Evolutionary conservation across 37 sponge, comb jelly and placozoan species (phyloP).

Genomic region (Axinella damicornis): DNA sequence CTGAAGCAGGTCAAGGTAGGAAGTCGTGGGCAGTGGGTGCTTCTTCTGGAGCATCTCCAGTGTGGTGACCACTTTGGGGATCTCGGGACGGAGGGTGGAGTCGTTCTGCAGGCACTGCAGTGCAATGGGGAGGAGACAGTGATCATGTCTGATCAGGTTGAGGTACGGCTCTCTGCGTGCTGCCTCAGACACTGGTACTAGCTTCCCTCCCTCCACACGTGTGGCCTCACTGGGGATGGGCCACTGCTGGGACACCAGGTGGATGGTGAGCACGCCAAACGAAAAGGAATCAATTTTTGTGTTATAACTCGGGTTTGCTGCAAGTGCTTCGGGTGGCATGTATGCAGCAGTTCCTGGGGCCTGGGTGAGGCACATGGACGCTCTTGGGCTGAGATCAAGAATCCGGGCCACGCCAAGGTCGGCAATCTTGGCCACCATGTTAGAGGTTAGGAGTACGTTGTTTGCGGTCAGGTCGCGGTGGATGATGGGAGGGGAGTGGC

Average conservation of each 20-base stretch:
- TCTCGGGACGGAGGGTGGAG: slow-evolving; percentile 28
- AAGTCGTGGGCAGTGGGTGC: slow-evolving; percentile 32
- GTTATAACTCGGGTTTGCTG: slow-evolving; percentile 30
- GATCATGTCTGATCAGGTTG: slow-evolving; percentile 34
- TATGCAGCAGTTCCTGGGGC: slow-evolving; percentile 52
- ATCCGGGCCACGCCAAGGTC: slow-evolving; percentile 62
- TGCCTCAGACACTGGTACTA: slow-evolving; percentile 34
- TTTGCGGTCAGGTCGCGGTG: slow-evolving; percentile 71
- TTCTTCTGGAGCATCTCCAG: slow-evolving; percentile 40
- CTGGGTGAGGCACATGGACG: slow-evolving; percentile 27
- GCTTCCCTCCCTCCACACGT: slow-evolving; percentile 12
- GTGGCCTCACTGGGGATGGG: slow-evolving; percentile 52
- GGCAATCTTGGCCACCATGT: slow-evolving; percentile 66
- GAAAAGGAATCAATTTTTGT: slow-evolving; percentile 53
- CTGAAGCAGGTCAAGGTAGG: slow-evolving; percentile 59
- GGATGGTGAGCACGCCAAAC: slow-evolving; percentile 51
- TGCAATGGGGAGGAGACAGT: slow-evolving; percentile 38
- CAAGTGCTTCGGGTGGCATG: slow-evolving; percentile 52
- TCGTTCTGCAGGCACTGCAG: slow-evolving; percentile 61
- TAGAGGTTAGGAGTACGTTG: slow-evolving; percentile 62
- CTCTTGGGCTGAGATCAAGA: slow-evolving; percentile 25
- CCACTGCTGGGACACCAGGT: slow-evolving; percentile 44
- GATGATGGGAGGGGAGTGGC: slow-evolving; percentile 56
- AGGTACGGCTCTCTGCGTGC: slow-evolving; percentile 39
- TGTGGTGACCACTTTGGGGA: not conserved